Evolutionary conservation across 2,797 vertebrate genomes (phyloP).

Genomic region (Vultur gryphus): DNA sequence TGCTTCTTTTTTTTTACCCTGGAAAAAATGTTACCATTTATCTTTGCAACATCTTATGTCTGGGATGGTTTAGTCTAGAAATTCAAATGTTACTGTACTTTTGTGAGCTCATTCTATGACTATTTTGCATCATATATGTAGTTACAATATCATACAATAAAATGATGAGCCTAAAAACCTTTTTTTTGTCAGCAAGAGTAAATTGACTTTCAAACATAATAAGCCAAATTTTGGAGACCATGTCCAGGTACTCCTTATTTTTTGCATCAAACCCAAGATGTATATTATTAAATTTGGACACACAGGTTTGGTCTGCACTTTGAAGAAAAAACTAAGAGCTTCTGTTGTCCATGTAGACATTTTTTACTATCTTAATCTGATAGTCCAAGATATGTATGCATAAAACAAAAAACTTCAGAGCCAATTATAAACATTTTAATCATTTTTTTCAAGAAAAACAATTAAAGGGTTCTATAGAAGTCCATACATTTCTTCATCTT

Average conservation of each 20-base stretch:
- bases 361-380: not conserved
- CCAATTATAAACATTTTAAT: not conserved
- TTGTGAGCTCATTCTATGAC: not conserved
- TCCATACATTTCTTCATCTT: not conserved
- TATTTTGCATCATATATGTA: not conserved
- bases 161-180: fast-evolving
- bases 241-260: not conserved
- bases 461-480: not conserved
- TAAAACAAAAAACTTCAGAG: not conserved
- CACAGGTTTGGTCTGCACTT: not conserved
- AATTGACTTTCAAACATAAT: not conserved
- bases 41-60: not conserved
- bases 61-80: not conserved
- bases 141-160: not conserved
- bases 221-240: not conserved
- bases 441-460: not conserved
- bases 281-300: not conserved
- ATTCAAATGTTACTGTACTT: not conserved
- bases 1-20: not conserved
- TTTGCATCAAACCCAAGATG: not conserved
- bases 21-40: not conserved
- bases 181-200: not conserved
- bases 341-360: fast-evolving
- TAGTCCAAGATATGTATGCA: not conserved
- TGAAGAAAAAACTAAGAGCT: not conserved